These are phyloP conservation scores for Ciconia boyciana DNA, from an alignment of 2,113 vertebrate species.

Conservation along the genomic window DNA sequence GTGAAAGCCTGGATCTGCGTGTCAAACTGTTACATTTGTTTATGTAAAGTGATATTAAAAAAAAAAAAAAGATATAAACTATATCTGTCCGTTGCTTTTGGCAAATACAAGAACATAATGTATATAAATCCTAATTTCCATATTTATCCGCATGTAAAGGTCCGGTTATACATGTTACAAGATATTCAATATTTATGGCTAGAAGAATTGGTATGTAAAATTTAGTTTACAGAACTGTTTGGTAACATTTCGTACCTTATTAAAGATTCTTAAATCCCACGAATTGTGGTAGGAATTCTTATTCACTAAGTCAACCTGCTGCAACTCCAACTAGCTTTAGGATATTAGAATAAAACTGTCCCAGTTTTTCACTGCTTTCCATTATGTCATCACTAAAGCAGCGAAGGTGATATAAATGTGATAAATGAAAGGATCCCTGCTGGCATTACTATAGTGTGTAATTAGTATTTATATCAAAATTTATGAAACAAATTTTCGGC, in stretches of 20 bases:
- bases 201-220: constrained; percentile 99
- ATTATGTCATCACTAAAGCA: constrained; percentile 73
- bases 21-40: constrained; percentile 97
- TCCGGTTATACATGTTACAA: constrained; percentile 97
- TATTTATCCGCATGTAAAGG: constrained; percentile 99
- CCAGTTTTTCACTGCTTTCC: constrained; percentile 63
- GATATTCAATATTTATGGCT: constrained; percentile 99
- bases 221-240: constrained; percentile 99
- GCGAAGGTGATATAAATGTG: constrained; percentile 75
- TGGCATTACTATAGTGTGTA: constrained; percentile 77
- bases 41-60: constrained; percentile 99
- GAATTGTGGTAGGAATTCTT: constrained; percentile 88
- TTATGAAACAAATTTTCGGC: constrained; percentile 81
- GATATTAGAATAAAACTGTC: constrained; percentile 64
- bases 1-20: constrained; percentile 99
- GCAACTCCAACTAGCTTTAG: constrained; percentile 67
- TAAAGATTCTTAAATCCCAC: constrained; percentile 97
- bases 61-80: constrained; percentile 83
- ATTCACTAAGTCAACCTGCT: constrained; percentile 76
- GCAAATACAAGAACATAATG: constrained; percentile 94
- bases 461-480: constrained; percentile 85
- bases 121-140: constrained; percentile 98
- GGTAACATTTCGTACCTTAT: constrained; percentile 99
- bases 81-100: constrained; percentile 96
- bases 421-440: constrained; percentile 81